Evolutionary conservation across 2,113 vertebrate species (phyloP).

Genomic region (Addax nasomaculatus): DNA sequence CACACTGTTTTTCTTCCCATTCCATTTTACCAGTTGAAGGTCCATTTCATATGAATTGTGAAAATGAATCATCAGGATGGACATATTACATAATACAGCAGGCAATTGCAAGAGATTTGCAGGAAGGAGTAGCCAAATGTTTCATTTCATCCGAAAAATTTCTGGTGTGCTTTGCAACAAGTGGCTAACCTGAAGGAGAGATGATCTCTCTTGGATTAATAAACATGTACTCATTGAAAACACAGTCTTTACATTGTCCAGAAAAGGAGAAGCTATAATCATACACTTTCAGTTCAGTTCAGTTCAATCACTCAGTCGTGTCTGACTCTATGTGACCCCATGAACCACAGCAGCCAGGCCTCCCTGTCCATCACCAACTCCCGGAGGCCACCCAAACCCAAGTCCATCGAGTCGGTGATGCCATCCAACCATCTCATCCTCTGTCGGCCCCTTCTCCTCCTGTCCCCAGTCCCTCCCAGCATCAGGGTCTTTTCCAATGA

Average conservation of each 20-base stretch:
- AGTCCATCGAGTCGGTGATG: no score
- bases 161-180: background rate
- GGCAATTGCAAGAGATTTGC: background rate
- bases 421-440: no score
- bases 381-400: no score
- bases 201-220: background rate
- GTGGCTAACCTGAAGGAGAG: background rate
- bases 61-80: background rate
- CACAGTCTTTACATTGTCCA: background rate
- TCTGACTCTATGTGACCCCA: no score
- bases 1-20: background rate
- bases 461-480: no score
- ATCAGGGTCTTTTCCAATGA: no score
- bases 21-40: background rate
- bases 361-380: no score
- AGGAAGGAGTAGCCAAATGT: background rate
- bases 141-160: background rate
- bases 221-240: background rate
- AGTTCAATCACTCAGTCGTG: no score
- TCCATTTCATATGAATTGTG: background rate
- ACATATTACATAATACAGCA: background rate
- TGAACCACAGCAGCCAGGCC: no score
- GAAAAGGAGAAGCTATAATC: background rate
- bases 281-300: background rate
- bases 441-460: accelerated